Evolutionary conservation across 2,797 vertebrate genomes (phyloP).

Genomic region (Pelochelys cantorii): DNA sequence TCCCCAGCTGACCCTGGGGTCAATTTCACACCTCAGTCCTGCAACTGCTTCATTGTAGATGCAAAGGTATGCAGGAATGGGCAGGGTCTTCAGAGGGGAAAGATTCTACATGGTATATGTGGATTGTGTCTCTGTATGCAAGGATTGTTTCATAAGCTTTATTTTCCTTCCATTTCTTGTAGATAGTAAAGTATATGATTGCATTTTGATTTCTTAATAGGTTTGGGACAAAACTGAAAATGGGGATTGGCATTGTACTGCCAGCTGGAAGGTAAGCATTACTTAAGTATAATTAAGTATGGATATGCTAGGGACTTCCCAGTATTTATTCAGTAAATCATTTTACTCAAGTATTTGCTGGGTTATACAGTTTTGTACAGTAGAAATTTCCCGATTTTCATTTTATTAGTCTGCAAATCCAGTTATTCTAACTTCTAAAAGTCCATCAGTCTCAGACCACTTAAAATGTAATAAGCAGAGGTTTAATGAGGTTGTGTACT

Average conservation of each 20-base stretch:
- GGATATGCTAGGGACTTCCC: neutral
- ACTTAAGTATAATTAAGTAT: neutral
- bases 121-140: neutral
- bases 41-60: rapidly evolving
- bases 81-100: neutral
- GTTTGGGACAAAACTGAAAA: conserved; percentile 99
- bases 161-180: neutral
- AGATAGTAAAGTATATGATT: neutral
- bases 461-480: neutral
- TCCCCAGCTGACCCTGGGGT: no score
- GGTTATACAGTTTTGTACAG: neutral
- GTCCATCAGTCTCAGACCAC: neutral
- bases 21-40: rapidly evolving
- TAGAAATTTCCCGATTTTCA: neutral
- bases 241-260: conserved; percentile 97
- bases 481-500: neutral
- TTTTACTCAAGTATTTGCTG: neutral
- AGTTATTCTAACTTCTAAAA: neutral
- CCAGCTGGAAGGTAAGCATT: conserved; percentile 95
- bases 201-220: conserved; percentile 77
- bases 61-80: rapidly evolving
- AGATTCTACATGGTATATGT: rapidly evolving
- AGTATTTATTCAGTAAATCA: neutral
- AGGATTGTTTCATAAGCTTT: neutral
- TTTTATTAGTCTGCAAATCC: neutral